Base-by-base conservation (phyloP, 2,888 invertebrate genomes). In the Synergus japonicus region DNA sequence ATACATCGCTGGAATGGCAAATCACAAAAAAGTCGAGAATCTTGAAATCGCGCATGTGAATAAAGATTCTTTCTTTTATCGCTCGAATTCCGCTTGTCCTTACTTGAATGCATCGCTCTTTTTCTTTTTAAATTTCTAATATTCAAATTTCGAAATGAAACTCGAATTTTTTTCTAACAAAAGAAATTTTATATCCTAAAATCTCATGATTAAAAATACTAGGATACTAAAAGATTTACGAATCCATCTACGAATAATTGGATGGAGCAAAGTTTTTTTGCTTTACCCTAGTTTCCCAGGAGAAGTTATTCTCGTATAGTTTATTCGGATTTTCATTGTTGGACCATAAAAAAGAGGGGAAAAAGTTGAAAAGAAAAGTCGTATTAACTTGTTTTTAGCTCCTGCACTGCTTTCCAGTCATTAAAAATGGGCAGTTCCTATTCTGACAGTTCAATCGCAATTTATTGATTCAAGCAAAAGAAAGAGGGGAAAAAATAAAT, bases 351-450 rank as follows among this genome's bases (percentile, higher is more conserved):
- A 67, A 67, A 37, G 41, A 67, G 18, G 29, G 18, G 29, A 43
- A 49, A 18, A 67, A 67, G 18, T 67, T 12, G 46, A 66, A 58
- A 67, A 67, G 22, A 78, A 78, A 67, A 77, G 43, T 66, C 18
- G 43, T 41, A n/a, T 18, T 15, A 66, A 66, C 58, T 41, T 65
- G 37, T 49, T 46, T 77, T 49, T 37, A 60, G 18, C 13, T 60
- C 13, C 41, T 29, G 76, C 44, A 43, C 1, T 12, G 43, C 18
- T 43, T 66, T 65, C 9, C 37, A 65, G 29, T 29, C 29, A 49
- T 46, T 65, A 10, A 69, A 69, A 69, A 49, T 49, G 49, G 44
- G 22, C 22, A 46, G 67, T 67, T 44, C 22, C 46, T 67, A 22
- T 44, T 22, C 67, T 29, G 44, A 22, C 13, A 46, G 37, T 49